Evolutionary conservation across 2,888 invertebrate species (phyloP).

Genomic region (Lasioglossum marginatum): DNA sequence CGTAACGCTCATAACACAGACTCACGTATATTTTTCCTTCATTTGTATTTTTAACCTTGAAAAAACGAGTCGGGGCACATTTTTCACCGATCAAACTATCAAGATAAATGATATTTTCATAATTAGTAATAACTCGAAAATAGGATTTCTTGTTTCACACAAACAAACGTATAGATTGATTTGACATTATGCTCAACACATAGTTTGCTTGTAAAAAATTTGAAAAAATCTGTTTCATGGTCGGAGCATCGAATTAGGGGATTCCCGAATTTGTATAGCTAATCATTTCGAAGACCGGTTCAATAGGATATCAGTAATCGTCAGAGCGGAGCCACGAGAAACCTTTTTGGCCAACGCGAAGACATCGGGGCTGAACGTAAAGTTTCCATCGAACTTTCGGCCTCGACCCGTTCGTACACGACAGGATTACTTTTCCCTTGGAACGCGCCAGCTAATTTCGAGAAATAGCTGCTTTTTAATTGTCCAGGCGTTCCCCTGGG

Average conservation of each 20-base stretch:
- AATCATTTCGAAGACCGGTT: conserved; percentile 3
- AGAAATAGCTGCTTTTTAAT: conserved; percentile 40
- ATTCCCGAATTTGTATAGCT: background rate
- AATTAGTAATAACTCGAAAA: background rate
- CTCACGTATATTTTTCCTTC: too few relatives aligned
- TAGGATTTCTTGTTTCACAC: background rate
- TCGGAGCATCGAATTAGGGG: background rate
- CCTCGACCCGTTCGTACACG: background rate
- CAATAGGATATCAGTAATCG: background rate
- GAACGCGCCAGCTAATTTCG: conserved; percentile 41
- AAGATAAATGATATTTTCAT: background rate
- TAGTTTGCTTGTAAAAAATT: background rate
- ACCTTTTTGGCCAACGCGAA: conserved; percentile 24
- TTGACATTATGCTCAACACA: background rate
- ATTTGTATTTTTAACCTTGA: background rate
- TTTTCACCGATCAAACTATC: background rate
- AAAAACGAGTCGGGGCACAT: background rate
- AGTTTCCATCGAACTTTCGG: conserved; percentile 6
- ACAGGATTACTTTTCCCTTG: conserved; percentile 17
- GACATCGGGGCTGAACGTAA: background rate
- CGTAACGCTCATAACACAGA: background rate
- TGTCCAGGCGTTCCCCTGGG: conserved; percentile 1
- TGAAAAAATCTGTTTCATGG: background rate
- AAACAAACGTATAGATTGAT: too few relatives aligned
- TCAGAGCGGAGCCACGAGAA: background rate